Evolutionary conservation across 1,140 invertebrate species (phyloP).

Genomic region (Caenorhabditis latens): DNA sequence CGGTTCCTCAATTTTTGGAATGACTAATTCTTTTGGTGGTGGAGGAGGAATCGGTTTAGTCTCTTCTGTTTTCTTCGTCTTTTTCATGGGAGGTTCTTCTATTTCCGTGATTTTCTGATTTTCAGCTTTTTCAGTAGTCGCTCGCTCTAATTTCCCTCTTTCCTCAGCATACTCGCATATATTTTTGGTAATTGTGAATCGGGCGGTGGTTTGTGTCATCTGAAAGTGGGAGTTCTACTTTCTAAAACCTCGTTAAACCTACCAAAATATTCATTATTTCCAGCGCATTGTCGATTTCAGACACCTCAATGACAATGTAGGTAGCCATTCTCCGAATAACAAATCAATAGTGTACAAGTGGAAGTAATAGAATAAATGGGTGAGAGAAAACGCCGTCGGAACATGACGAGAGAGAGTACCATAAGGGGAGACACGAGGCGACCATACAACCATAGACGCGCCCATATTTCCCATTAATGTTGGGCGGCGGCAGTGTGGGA

Average conservation of each 20-base stretch:
- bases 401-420: neutral
- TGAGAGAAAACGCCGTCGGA: neutral
- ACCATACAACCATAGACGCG: neutral
- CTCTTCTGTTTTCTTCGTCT: neutral
- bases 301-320: constrained; percentile 16
- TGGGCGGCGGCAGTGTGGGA: too few relatives aligned
- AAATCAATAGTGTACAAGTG: constrained; percentile 27
- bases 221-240: neutral
- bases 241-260: neutral
- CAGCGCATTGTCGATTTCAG: constrained; percentile 12
- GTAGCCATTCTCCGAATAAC: neutral
- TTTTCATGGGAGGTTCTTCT: neutral
- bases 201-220: constrained; percentile 1
- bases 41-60: neutral
- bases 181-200: neutral
- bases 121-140: neutral
- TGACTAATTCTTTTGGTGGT: neutral
- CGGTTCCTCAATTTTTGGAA: neutral
- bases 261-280: constrained; percentile 32
- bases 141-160: neutral
- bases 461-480: constrained; percentile 20
- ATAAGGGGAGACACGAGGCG: constrained; percentile 10
- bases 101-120: neutral
- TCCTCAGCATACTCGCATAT: constrained; percentile 29
- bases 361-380: neutral